Base-by-base conservation (phyloP, 2,113 vertebrate species). In the Panthera tigris region DNA sequence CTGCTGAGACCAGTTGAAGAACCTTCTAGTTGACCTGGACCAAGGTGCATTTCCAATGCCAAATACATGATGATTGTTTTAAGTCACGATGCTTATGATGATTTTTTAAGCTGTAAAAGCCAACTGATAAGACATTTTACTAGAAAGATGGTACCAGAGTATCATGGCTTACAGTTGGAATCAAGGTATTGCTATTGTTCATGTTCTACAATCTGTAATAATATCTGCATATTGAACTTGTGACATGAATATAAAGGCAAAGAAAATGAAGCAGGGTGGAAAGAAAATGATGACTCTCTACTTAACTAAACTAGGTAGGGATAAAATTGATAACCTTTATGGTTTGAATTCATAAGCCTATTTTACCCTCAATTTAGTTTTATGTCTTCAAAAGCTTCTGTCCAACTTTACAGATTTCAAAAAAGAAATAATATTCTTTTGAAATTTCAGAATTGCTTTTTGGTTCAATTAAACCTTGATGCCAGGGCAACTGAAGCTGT, bases 351-450 rank as follows among this genome's bases (percentile, higher is more conserved):
- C 93, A 89, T 95, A 82, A 94, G 81, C 50, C 88, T 74, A 94
- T 97, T 96, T 97, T 96, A 95, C 66, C 92, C 93, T 95, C 90
- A 95, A 91, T 97, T 98, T 98, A 97, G 79, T 97, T 98, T 97
- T 95, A 97, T 95, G 82, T 79, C 61, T 91, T 96, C 81, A 63
- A 95, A 97, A 96, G 45, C 78, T 61, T 91, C 18, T 48, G 66
- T 89, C 69, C 91, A 97, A 65, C 88, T 94, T 97, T 94, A 95
- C 23, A 87, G 81, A 97, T 95, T 96, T 96, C 92, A 96, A 74
- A 96, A 85, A 97, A 91, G 94, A 97, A 97, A 97, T 95, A n/a
- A 96, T 97, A 96, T 98, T 78, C 73, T 91, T 96, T 97, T 80
- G 52, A 96, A 97, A 97, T 93, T 97, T 94, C 86, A 80, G 33